Base-by-base conservation (phyloP, 2,888 invertebrate genomes). In the Cryptocephalus primarius region DNA sequence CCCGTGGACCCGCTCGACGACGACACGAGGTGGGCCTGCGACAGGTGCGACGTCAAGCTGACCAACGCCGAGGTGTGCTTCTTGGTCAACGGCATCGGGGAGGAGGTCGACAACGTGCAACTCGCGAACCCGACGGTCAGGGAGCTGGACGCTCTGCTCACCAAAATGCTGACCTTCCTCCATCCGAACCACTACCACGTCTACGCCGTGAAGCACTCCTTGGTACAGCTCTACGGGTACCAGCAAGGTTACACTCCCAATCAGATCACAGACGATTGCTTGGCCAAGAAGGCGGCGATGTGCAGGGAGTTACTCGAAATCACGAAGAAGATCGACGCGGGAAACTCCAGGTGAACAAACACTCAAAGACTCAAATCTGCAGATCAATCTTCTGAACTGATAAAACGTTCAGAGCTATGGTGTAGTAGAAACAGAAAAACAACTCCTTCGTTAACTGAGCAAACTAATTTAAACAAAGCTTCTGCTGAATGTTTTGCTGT, bases 171-270 rank as follows among this genome's bases (percentile, higher is more conserved):
- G 1, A 80, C 79, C 50, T 83, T 90, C 56, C 71, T 91, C 46
- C 90, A 91, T 70, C 83, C 85, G 0, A 82, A 88, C 62, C 91
- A 91, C 69, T 91, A 88, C 64, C 87, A 88, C 57, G 75, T 86
- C 54, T 88, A 87, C 60, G 80, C 85, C 0, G 76, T 89, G 8
- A 85, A 86, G 58, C 91, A 91, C 68, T 85, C 88, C 0, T 69
- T 91, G 32, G 74, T 90, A 44, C 91, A 91, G 63, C 65, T 90
- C 43, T 85, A 85, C 62, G 87, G 88, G 8, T 77, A 83, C 52
- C 82, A 84, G 51, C 70, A 74, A 39, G 82, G 78, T 22, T 79
- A 79, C 53, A 66, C 72, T 44, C 66, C 74, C 31, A 62, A 68
- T 41, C 69, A 77, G 42, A 71, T 80, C 36, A 75, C 76, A 2